These are phyloP conservation scores for Oceanodroma tethys DNA, from an alignment of 2,113 vertebrate genomes.

Conservation along the genomic window DNA sequence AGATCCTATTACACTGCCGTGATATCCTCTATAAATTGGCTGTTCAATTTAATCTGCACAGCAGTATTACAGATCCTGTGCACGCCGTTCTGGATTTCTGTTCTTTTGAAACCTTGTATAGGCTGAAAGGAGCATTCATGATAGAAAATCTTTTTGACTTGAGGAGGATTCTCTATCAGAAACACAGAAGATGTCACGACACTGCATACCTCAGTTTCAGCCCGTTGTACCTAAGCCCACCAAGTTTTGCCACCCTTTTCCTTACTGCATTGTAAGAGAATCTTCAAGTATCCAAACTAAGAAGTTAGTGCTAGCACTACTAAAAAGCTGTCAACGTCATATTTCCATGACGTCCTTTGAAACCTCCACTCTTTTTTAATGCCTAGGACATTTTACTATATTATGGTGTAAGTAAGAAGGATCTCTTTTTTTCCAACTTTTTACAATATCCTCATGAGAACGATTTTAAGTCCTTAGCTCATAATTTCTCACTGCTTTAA, in stretches of 20 bases:
- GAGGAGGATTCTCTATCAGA: neutral
- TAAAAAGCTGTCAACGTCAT: neutral
- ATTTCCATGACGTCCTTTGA: neutral
- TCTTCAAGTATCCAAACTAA: neutral
- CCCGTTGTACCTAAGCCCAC: neutral
- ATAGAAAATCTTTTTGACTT: neutral
- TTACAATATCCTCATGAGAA: neutral
- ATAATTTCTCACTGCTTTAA: neutral
- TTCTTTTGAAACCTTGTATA: neutral
- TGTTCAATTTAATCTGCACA: neutral
- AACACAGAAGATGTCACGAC: neutral
- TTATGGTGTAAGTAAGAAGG: neutral
- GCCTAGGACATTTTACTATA: neutral
- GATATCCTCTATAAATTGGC: neutral
- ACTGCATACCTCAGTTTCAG: neutral
- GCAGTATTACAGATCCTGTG: neutral
- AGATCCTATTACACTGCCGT: neutral
- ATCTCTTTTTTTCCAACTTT: neutral
- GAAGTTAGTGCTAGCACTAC: neutral
- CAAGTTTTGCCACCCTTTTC: neutral
- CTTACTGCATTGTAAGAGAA: neutral
- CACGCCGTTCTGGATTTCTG: neutral
- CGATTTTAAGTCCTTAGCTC: neutral
- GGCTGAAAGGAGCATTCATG: neutral
- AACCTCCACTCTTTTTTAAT: neutral